Evolutionary conservation across 2,797 vertebrate genomes (phyloP), one percentile per base, ranked within the genome.

Genomic region (Aphelocoma californica): DNA sequence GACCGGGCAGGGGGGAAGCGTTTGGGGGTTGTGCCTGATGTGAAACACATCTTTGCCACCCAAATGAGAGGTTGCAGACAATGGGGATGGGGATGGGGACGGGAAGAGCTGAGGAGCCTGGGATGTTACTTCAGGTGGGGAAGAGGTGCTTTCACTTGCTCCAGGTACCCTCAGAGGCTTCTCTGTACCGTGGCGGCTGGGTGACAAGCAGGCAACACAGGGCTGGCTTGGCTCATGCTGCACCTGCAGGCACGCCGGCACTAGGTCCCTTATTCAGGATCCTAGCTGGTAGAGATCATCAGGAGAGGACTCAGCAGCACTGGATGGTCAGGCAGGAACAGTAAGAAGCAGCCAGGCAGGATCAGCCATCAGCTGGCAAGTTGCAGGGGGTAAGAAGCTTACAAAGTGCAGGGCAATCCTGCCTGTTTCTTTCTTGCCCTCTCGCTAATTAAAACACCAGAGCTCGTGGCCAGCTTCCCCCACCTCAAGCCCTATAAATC

Each of bases 1-100:
- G 60, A 38, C 47, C 1, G 0, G 48, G 25, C 61, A 6, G 2
- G 7, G 29, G 21, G 26, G 31, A 48, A 56, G 44, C 0, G 0
- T 21, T 2, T 36, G 24, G 40, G 34, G 31, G 14, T 26, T 6
- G 7, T 6, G 3, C 29, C 79, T 87, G 53, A 14, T 42, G 65
- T 61, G 53, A 57, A 73, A 45, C 58, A 19, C 5, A 10, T 28
- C 71, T 66, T n/a, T 71, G 74, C 44, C 32, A 25, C 26, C 26
- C 16, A 31, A 60, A 61, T 14, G 42, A 81, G 32, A 56, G 79
- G 34, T 42, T 61, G 42, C 44, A n/a, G 32, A 21, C 4, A 0
- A 13, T 34, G 20, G 48, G 23, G n/a, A 13, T 34, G 20, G 48
- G 23, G n/a, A 51, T 31, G 28, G 7, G 32, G n/a, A 50, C 45